Percentiles rank a stretch among this genome's conserved stretches.
Conservation (phyloP, 92 coral and sea anemone genomes). For the Hydrozoanthus gracilis region DNA sequence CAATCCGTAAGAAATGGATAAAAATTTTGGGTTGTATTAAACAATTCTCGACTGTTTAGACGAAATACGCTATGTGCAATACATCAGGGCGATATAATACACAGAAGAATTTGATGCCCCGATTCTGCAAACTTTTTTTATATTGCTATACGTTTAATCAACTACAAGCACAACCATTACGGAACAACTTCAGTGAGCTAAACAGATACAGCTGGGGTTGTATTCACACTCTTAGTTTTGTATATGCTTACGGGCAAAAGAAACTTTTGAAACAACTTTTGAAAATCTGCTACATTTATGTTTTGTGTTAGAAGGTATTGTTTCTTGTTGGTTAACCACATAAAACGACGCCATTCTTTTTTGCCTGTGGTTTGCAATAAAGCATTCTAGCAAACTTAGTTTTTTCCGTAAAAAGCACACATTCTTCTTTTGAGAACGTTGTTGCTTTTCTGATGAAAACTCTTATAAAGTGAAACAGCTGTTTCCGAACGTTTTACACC, state of each 20-base stretch:
- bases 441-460: not conserved
- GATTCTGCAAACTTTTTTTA: not conserved
- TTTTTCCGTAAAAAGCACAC: not conserved
- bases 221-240: not conserved
- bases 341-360: not conserved
- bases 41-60: not conserved
- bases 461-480: conserved; percentile 1
- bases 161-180: not conserved
- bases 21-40: not conserved
- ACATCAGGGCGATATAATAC: not conserved
- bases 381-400: not conserved
- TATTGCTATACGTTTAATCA: not conserved
- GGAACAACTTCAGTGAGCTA: not conserved
- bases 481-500: not conserved
- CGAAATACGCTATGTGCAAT: not conserved
- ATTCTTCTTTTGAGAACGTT: not conserved
- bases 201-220: not conserved
- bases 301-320: not conserved
- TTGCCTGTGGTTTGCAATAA: not conserved
- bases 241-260: not conserved
- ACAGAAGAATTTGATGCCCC: not conserved
- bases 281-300: not conserved
- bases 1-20: not conserved
- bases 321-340: not conserved
- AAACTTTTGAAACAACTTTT: not conserved